A percentile compares a stretch with the other conserved stretches of the same genome.
phyloP scores from a whole-genome alignment of 2,888 invertebrate genomes.

The Nephrotoma guestfalica region DNA sequence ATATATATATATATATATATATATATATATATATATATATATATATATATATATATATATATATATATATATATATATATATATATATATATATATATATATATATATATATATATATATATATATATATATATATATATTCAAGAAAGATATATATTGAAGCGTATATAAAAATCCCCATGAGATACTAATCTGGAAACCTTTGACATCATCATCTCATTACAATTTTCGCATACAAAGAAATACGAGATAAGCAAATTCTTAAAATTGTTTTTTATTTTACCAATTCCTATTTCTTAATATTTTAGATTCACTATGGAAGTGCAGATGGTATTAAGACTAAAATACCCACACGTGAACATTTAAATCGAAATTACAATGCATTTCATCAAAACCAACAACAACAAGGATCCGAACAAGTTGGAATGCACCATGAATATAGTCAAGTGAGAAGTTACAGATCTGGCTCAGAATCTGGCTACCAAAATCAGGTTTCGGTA shows the following conservation, averaged over 20 bases:
- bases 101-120: neutral
- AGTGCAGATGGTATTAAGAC: constrained; percentile 16
- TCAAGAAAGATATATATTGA: neutral
- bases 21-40: neutral
- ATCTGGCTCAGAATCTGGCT: neutral
- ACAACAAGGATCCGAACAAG: neutral
- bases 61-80: neutral
- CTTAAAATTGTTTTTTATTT: neutral
- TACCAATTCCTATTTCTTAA: constrained; percentile 3
- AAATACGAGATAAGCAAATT: constrained; percentile 4
- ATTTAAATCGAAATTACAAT: constrained; percentile 1
- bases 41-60: neutral
- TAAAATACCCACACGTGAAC: constrained; percentile 6
- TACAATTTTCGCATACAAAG: neutral
- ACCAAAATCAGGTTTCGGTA: neutral
- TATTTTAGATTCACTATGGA: constrained; percentile 20
- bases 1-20: neutral
- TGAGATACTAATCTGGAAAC: neutral
- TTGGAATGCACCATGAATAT: constrained; percentile 3
- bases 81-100: neutral
- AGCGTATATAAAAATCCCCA: neutral
- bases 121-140: neutral
- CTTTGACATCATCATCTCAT: neutral
- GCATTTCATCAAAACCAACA: neutral
- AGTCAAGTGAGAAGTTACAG: neutral